Evolutionary conservation across 2,113 vertebrate species (phyloP), one percentile per base, ranked within the genome.

Genomic region (Trogon surrucura): DNA sequence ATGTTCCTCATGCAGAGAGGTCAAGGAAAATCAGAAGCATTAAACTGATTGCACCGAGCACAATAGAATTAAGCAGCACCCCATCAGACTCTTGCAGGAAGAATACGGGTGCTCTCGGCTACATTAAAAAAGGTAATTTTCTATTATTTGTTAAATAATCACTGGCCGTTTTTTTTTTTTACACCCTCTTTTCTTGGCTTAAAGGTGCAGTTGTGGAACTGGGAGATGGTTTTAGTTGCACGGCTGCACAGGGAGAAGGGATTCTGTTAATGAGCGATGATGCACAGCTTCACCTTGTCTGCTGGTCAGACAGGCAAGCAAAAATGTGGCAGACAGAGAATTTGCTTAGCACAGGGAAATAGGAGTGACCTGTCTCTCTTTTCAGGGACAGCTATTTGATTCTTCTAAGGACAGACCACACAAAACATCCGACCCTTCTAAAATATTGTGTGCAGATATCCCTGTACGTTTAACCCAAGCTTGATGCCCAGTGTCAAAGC

Each of bases 271-370:
- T 22, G 41, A n/a, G 23, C 66, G 34, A 27, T 69, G 62, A 54
- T 51, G 32, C 17, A 41, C 6, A 58, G 10, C 47, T 86, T 48
- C 6, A 14, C 22, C 79, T 77, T 54, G 18, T 62, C 45, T 77
- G 65, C 45, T 86, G 65, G 13, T 73, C 9, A 9, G 64, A 44
- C 53, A 9, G 57, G n/a, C 0, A 2, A 69, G 25, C 71, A 91
- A 80, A 93, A 92, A 50, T 53, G 70, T 88, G 89, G 47, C 85
- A 95, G 89, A 89, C 34, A 53, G 65, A 48, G 69, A 91, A 82
- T 85, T 97, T 91, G 66, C 89, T 85, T 91, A 92, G 84, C 50
- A 51, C n/a, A 38, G 62, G 25, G 54, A 93, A 93, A 94, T 17
- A 66, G 54, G 50, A 60, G 0, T 22, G 41, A 93, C 66, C 58